Evolutionary conservation across 2,888 invertebrate genomes (phyloP).

Genomic region (Protula sp.): DNA sequence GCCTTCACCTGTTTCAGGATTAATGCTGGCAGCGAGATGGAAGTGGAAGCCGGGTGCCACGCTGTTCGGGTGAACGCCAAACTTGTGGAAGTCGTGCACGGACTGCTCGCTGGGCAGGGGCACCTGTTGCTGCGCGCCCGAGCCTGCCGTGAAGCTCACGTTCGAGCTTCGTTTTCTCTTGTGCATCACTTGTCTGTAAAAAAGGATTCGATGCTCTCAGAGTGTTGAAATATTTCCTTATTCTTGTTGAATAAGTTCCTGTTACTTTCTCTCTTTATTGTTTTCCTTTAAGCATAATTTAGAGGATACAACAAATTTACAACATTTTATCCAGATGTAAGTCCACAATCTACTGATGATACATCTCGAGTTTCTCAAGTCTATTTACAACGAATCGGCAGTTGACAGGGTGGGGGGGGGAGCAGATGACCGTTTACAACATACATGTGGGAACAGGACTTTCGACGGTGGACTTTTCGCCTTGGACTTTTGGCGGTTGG

Average conservation of each 20-base stretch:
- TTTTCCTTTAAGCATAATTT: no score
- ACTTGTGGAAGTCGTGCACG: slow-evolving; percentile 91
- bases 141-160: background rate
- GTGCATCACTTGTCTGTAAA: slow-evolving; percentile 18
- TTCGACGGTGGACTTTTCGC: no score
- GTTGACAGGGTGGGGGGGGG: no score
- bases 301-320: no score
- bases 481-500: no score
- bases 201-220: background rate
- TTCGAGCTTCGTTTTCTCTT: slow-evolving; percentile 15
- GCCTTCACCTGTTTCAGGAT: slow-evolving; percentile 51
- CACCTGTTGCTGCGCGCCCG: background rate
- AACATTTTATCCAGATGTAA: no score
- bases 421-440: no score
- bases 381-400: no score
- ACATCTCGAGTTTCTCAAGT: no score
- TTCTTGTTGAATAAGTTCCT: background rate
- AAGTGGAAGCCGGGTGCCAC: slow-evolving; percentile 83
- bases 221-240: background rate
- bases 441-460: no score
- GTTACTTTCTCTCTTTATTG: background rate
- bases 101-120: slow-evolving; percentile 55
- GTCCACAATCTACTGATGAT: no score
- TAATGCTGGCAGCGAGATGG: slow-evolving; percentile 73
- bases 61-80: slow-evolving; percentile 72